phyloP scores from a whole-genome alignment of 1,140 invertebrate species.

The Dryas iulia region DNA sequence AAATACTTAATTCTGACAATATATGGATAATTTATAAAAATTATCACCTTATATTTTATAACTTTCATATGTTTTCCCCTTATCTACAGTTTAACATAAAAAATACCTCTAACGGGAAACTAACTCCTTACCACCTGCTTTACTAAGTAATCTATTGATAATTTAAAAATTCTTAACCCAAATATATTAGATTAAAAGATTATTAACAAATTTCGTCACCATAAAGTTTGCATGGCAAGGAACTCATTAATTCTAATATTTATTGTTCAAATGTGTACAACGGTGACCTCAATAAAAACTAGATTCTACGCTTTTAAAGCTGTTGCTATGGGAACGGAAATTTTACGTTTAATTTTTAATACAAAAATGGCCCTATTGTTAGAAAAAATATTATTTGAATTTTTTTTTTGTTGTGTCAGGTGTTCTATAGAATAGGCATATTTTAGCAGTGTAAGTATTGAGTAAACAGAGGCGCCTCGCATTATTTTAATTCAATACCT shows the following conservation, averaged over 20 bases:
- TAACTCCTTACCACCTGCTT: not conserved
- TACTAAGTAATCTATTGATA: not conserved
- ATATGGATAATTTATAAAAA: too few species aligned
- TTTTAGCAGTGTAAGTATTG: not conserved
- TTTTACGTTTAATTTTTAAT: not conserved
- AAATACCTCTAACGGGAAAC: not conserved
- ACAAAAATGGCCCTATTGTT: not conserved
- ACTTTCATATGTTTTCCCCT: too few species aligned
- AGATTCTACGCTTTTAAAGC: not conserved
- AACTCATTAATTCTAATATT: not conserved
- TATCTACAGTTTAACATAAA: not conserved
- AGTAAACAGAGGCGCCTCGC: not conserved
- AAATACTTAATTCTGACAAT: too few species aligned
- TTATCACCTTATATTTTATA: too few species aligned
- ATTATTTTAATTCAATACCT: not conserved
- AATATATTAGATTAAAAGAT: not conserved
- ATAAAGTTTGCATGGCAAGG: not conserved
- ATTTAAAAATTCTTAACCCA: not conserved
- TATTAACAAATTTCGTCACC: not conserved
- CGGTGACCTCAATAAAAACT: not conserved
- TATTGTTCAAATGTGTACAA: conserved; percentile 1
- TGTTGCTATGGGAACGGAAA: not conserved
- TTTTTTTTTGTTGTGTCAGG: not conserved
- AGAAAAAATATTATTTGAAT: not conserved
- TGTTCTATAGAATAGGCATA: not conserved